Evolutionary conservation across 2,797 vertebrate species (phyloP), one percentile per base, ranked within the genome.

Genomic region (Cyprinodon diabolis): DNA sequence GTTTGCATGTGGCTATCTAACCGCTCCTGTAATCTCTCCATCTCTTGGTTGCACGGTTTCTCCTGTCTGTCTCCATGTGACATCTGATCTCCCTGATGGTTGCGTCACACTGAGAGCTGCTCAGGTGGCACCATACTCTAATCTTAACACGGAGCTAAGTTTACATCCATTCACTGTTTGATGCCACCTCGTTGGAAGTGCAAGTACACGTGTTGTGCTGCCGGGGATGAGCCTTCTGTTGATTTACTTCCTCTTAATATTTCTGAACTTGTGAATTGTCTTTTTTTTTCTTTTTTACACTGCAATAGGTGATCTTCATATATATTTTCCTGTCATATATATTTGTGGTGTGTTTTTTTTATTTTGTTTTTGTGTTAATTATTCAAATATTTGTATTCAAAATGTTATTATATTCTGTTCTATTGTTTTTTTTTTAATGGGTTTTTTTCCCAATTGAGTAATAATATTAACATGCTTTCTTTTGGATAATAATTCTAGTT

Each of bases 41-140:
- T 66, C 55, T 75, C 66, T 47, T 81, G 1, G 8, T 86, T 77
- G 77, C 81, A 77, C 69, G 71, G 75, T 78, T 84, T 60, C 78
- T 77, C 86, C 83, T 8, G 74, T 77, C 82, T 80, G 84, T 86
- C 85, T 89, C 89, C 89, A 85, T 89, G 85, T 92, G 91, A 91
- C 3, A 77, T 86, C 84, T 92, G 87, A 93, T 89, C 89, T 84
- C 81, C 76, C 75, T 72, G 82, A 86, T 83, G 11, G 76, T 87
- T 74, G 86, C 66, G 37, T 93, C 86, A 90, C 85, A 65, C 40
- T 43, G 71, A 10, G 23, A 90, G 85, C 81, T 81, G 85, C 89
- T 91, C 89, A 90, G 88, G 86, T 90, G 86, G 77, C 86, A 84
- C 85, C 86, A 88, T 80, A 80, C 83, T 72, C 82, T 93, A 93